Conservation (phyloP, 1,140 invertebrate genomes). For the Pogonomyrmex barbatus region DNA sequence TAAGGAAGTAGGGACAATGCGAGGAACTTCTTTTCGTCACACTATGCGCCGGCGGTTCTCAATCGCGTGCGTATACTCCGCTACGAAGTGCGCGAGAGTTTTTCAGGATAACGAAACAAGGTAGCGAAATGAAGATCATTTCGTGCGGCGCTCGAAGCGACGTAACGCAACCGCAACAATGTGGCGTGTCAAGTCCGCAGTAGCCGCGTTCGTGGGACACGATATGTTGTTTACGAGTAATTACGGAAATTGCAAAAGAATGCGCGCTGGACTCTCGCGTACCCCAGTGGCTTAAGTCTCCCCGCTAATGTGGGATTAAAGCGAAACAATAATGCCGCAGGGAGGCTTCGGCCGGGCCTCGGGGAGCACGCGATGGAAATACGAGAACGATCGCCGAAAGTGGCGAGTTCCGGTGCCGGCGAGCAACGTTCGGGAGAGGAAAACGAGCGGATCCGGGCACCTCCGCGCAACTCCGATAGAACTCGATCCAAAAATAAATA, state of each 20-base stretch:
- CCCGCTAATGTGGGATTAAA: conserved; percentile 52
- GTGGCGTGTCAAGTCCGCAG: conserved; percentile 12
- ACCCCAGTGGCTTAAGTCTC: conserved; percentile 6
- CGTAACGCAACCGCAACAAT: conserved; percentile 15
- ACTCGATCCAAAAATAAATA: conserved; percentile 73
- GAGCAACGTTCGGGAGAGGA: conserved; percentile 11
- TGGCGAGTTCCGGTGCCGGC: conserved; percentile 41
- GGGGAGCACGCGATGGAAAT: conserved; percentile 56
- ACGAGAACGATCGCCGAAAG: conserved; percentile 58
- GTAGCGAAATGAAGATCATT: conserved; percentile 33
- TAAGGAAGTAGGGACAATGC: conserved; percentile 75
- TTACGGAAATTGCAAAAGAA: conserved; percentile 55
- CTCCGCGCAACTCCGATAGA: conserved; percentile 46
- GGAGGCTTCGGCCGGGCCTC: not conserved
- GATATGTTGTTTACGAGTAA: conserved; percentile 40
- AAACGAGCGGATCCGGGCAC: conserved; percentile 47
- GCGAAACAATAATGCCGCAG: conserved; percentile 43
- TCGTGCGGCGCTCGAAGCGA: not conserved
- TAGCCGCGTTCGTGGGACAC: conserved; percentile 27
- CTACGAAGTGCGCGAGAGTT: not conserved
- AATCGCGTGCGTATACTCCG: conserved; percentile 24
- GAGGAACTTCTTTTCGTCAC: conserved; percentile 68
- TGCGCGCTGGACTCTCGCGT: conserved; percentile 18
- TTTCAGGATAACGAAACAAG: not conserved
- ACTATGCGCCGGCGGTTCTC: conserved; percentile 52